Conservation (phyloP, 2,888 invertebrate genomes). For the Napeogenes inachia region DNA sequence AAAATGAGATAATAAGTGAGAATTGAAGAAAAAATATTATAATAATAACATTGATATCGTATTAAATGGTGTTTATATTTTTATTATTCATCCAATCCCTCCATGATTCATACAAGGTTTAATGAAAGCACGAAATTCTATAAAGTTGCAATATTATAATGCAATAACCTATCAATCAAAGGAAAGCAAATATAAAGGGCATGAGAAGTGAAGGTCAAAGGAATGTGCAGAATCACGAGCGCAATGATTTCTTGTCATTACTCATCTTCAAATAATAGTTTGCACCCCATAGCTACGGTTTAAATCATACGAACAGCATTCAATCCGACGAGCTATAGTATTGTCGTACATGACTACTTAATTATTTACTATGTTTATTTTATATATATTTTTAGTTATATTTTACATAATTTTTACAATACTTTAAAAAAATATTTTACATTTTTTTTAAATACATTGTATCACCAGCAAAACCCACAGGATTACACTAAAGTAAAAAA, state of each 20-base stretch:
- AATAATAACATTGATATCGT: too few relatives aligned
- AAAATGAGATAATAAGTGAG: too few relatives aligned
- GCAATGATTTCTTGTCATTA: constrained; percentile 67
- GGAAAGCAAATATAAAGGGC: constrained; percentile 37
- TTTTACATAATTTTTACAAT: too few relatives aligned
- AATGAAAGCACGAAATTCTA: not conserved
- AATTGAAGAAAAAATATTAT: too few relatives aligned
- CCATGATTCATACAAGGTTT: not conserved
- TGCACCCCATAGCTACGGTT: constrained; percentile 70
- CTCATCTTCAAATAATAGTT: constrained; percentile 74
- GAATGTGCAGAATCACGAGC: constrained; percentile 72
- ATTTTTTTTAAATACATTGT: too few relatives aligned
- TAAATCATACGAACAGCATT: constrained; percentile 41
- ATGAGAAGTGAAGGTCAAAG: constrained; percentile 46
- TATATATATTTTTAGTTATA: too few relatives aligned
- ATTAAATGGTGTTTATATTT: too few relatives aligned
- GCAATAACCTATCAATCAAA: constrained; percentile 39
- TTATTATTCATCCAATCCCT: too few relatives aligned
- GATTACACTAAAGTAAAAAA: not conserved
- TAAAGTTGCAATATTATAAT: constrained; percentile 15
- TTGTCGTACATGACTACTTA: not conserved
- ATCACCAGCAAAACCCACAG: not conserved
- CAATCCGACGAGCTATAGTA: constrained; percentile 33
- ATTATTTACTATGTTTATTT: too few relatives aligned
- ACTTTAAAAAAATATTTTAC: too few relatives aligned